Evolutionary conservation across 2,888 invertebrate species (phyloP).

Genomic region (Plebejus argus): DNA sequence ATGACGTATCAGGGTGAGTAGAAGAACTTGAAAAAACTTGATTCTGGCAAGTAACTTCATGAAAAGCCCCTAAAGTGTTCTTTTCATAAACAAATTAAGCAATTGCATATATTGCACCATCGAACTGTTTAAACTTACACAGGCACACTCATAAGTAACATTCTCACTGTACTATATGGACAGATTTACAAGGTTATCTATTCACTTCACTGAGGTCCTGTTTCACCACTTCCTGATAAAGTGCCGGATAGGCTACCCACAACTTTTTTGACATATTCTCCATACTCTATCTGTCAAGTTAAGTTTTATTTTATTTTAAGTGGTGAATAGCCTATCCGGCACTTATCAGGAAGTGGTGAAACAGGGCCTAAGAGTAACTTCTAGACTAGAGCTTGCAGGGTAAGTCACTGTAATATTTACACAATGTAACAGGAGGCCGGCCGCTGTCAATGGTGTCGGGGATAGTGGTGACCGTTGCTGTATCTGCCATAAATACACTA

Average conservation of each 20-base stretch:
- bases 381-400: constrained; percentile 5
- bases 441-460: constrained; percentile 71
- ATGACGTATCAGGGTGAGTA: neutral
- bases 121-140: neutral
- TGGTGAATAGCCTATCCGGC: too few relatives aligned
- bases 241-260: too few relatives aligned
- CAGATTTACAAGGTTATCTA: constrained; percentile 1
- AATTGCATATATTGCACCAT: neutral
- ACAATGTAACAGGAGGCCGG: neutral
- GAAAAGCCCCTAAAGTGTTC: neutral
- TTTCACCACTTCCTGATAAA: too few relatives aligned
- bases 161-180: constrained; percentile 3
- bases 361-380: neutral
- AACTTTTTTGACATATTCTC: too few relatives aligned
- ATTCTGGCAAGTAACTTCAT: neutral
- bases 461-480: constrained; percentile 69
- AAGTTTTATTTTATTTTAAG: too few relatives aligned
- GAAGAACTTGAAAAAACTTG: neutral
- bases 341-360: too few relatives aligned
- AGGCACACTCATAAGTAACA: constrained; percentile 4
- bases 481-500: constrained; percentile 53
- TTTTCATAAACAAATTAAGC: neutral
- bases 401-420: constrained; percentile 22
- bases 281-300: too few relatives aligned
- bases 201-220: neutral